Evolutionary conservation across 2,797 vertebrate genomes (phyloP).

Genomic region (Thalassophryne amazonica): DNA sequence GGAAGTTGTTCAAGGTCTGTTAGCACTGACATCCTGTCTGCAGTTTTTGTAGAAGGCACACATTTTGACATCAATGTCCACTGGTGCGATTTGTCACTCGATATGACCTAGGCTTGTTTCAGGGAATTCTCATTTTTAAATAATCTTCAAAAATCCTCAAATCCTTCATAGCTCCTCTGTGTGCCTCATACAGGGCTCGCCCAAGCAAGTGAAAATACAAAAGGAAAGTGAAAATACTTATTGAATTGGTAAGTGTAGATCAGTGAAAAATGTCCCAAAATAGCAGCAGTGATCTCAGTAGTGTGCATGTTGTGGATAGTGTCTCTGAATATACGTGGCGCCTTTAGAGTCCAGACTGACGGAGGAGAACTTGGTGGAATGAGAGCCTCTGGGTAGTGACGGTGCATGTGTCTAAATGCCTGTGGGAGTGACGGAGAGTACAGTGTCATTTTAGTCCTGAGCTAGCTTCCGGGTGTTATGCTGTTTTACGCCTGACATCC

Average conservation of each 20-base stretch:
- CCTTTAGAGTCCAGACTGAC: constrained; percentile 58
- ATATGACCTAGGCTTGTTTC: no score
- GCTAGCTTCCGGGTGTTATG: constrained; percentile 51
- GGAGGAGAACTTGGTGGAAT: constrained; percentile 57
- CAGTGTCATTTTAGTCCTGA: constrained; percentile 74
- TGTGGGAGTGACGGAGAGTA: constrained; percentile 22
- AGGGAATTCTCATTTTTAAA: no score
- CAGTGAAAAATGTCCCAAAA: constrained; percentile 53
- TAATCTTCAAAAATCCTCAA: no score
- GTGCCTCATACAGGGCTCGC: no score
- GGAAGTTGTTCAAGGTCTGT: no score
- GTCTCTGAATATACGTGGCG: constrained; percentile 71
- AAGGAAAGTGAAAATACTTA: constrained; percentile 11
- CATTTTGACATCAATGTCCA: no score
- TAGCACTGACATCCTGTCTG: no score
- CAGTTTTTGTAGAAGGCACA: no score
- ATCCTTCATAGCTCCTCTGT: no score
- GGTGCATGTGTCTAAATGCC: constrained; percentile 8
- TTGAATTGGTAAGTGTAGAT: background rate
- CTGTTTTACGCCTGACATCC: background rate
- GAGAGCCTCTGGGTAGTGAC: constrained; percentile 39
- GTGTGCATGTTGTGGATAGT: constrained; percentile 67
- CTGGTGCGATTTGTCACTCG: no score
- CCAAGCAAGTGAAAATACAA: no score
- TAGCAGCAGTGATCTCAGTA: constrained; percentile 58